Base-by-base conservation (phyloP, 2,888 invertebrate species). In the Beris chalybata region DNA sequence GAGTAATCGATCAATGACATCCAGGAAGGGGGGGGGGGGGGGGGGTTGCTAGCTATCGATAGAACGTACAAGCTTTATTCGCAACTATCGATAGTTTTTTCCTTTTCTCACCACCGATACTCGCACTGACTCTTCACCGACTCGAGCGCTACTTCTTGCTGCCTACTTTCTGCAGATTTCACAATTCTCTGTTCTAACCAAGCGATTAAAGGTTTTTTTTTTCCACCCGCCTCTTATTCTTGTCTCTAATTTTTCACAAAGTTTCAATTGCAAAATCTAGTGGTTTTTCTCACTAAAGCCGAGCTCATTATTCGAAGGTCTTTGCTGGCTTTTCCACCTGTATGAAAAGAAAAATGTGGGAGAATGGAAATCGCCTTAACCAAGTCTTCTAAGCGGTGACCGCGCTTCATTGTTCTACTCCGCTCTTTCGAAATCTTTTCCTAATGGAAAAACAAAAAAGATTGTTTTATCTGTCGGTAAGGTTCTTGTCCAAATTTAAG, bases 201-300 rank as follows among this genome's bases (percentile, higher is more conserved):
- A 38, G 3, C 38, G 38, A 38, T 38, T 38, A 38, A 38, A 9
- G 7, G 32, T 32, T 32, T 38, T 38, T 38, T 38, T 38, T 38
- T 7, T 38, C 9, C 38, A 7, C 9, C 9, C 38, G 38, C 9
- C 9, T 61, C 50, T 61, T 30, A 38, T 38, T 61, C 50, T 61
- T 30, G 50, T 38, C 50, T 61, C 52, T 61, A 61, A 61, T 61
- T 61, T 52, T 61, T 52, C 50, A 50, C 38, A 61, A 61, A 38
- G 50, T 61, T 50, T 61, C 61, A 43, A 52, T 61, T 61, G 61
- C 61, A 30, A 61, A 61, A 61, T 22, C 22, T 22, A 22, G 22
- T 22, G 22, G 22, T 22, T 22, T 61, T 50, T 22, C 29, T 50
- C 44, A 13, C 38, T 12, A 38, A 38, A 38, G 38, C 38, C 1